Percentiles rank a stretch among this genome's conserved stretches.
phyloP scores from a whole-genome alignment of 2,797 vertebrate genomes.

The Botia kubotai region DNA sequence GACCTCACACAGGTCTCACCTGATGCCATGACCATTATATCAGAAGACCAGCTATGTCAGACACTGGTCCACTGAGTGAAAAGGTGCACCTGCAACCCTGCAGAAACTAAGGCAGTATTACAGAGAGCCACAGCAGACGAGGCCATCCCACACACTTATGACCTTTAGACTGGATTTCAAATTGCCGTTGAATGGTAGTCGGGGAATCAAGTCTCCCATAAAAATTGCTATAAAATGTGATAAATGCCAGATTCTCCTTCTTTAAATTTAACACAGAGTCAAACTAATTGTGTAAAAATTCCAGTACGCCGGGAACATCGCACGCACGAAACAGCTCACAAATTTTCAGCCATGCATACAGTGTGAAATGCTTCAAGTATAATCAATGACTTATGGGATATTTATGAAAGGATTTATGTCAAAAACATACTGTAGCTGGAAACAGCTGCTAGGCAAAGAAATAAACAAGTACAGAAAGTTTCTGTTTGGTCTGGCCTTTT shows the following conservation, averaged over 20 bases:
- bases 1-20: constrained; percentile 38
- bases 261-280: constrained; percentile 6
- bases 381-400: not conserved
- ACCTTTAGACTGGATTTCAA: constrained; percentile 35
- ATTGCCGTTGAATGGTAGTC: constrained; percentile 28
- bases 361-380: not conserved
- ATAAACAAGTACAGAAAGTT: constrained; percentile 29
- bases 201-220: constrained; percentile 9
- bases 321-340: not conserved
- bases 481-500: constrained; percentile 21
- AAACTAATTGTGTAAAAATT: not conserved
- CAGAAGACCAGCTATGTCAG: constrained; percentile 23
- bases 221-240: constrained; percentile 21
- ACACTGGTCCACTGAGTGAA: constrained; percentile 31
- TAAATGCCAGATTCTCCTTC: constrained; percentile 8
- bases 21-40: constrained; percentile 34
- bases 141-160: not conserved
- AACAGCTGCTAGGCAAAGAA: constrained; percentile 7
- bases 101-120: not conserved
- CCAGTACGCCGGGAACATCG: not conserved
- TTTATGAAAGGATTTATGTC: not conserved
- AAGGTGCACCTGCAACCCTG: constrained; percentile 28
- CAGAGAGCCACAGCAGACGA: not conserved
- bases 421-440: not conserved
- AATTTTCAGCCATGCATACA: not conserved